These are phyloP conservation scores for Lampris megalopsis DNA, from an alignment of 2,113 vertebrate genomes.

Conservation along the genomic window DNA sequence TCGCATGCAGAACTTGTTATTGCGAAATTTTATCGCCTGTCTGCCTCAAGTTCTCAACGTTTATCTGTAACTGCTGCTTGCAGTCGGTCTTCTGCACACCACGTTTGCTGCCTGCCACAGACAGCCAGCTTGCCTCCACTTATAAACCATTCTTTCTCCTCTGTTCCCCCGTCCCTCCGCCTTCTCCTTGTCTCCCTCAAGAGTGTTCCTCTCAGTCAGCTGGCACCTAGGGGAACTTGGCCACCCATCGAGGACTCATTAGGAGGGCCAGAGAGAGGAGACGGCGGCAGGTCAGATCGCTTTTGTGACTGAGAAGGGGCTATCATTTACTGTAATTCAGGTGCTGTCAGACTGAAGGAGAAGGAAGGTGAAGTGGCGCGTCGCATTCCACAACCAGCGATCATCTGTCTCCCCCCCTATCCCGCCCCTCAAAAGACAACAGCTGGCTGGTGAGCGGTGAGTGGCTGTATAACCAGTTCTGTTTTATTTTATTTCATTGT, in stretches of 20 bases:
- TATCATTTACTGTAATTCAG: slow-evolving; percentile 92
- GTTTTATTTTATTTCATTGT: too few relatives aligned
- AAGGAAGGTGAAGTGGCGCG: slow-evolving; percentile 90
- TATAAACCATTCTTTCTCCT: slow-evolving; percentile 77
- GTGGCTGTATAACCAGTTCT: slow-evolving; percentile 1
- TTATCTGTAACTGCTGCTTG: background rate
- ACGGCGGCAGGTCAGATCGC: slow-evolving; percentile 89
- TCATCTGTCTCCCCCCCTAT: slow-evolving; percentile 83
- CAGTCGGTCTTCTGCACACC: slow-evolving; percentile 15
- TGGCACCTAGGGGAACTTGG: slow-evolving; percentile 82
- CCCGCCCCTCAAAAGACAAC: slow-evolving; percentile 76
- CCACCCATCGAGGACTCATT: slow-evolving; percentile 84
- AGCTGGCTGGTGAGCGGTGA: slow-evolving; percentile 39
- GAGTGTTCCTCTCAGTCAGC: slow-evolving; percentile 64
- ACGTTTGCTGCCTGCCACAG: background rate
- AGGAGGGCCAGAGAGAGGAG: slow-evolving; percentile 73
- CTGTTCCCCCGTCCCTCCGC: slow-evolving; percentile 3
- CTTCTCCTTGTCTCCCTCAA: slow-evolving; percentile 16
- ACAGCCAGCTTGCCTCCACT: slow-evolving; percentile 56
- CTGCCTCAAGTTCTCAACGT: background rate
- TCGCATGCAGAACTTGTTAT: too few relatives aligned
- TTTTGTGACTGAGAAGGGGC: slow-evolving; percentile 85
- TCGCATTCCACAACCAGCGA: slow-evolving; percentile 64
- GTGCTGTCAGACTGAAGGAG: slow-evolving; percentile 87
- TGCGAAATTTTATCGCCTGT: too few relatives aligned